phyloP scores from a whole-genome alignment of 2,113 vertebrate genomes.

The Machaerirhynchus nigripectus region DNA sequence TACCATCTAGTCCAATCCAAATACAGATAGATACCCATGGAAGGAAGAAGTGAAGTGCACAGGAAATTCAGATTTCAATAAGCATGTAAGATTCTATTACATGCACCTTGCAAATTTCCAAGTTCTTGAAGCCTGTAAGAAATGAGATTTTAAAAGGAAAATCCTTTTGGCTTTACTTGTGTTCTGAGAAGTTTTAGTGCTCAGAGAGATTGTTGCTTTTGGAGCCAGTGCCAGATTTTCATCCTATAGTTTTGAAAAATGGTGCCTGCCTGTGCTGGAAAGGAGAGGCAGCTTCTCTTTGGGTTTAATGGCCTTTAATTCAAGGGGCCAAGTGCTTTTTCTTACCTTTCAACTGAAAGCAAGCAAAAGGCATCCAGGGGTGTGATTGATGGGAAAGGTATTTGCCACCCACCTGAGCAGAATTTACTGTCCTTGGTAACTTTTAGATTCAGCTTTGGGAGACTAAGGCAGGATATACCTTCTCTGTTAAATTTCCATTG shows the following conservation, averaged over 20 bases:
- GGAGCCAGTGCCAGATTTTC: neutral
- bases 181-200: neutral
- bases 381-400: neutral
- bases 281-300: neutral
- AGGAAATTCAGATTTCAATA: neutral
- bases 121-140: neutral
- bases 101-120: neutral
- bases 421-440: neutral
- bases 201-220: neutral
- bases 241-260: neutral
- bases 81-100: neutral
- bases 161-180: neutral
- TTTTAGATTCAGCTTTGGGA: neutral
- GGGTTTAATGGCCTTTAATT: neutral
- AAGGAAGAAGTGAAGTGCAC: neutral
- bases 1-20: neutral
- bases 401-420: neutral
- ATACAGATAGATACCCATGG: neutral
- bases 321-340: neutral
- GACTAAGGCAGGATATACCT: neutral
- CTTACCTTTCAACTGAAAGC: neutral
- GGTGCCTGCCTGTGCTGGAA: neutral
- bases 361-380: neutral
- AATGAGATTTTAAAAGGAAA: neutral
- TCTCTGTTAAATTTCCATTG: neutral